phyloP scores from a whole-genome alignment of 2,888 invertebrate genomes.

The Ectropis crepuscularia region DNA sequence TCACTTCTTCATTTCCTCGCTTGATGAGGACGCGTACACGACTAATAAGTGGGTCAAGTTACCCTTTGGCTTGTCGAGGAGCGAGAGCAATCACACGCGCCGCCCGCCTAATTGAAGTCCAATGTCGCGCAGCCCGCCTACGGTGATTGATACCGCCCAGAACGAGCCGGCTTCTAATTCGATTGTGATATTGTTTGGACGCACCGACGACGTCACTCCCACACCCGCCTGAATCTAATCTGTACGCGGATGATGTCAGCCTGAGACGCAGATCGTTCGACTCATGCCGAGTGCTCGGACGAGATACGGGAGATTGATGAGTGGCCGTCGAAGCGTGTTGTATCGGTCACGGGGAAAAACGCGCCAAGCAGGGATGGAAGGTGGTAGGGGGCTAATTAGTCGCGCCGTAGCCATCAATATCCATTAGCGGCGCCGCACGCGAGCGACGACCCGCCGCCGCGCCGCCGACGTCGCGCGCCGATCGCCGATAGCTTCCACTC shows the following conservation, averaged over 20 bases:
- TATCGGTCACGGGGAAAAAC: constrained; percentile 60
- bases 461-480: constrained; percentile 49
- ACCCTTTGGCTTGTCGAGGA: constrained; percentile 77
- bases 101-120: constrained; percentile 84
- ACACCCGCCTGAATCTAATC: constrained; percentile 58
- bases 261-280: constrained; percentile 54
- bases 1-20: constrained; percentile 59
- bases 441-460: constrained; percentile 54
- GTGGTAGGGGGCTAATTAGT: constrained; percentile 77
- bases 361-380: constrained; percentile 56
- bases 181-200: constrained; percentile 78
- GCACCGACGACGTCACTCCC: constrained; percentile 65
- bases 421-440: constrained; percentile 83
- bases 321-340: constrained; percentile 53
- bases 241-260: constrained; percentile 64
- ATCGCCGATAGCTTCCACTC: constrained; percentile 64
- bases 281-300: constrained; percentile 55
- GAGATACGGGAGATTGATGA: constrained; percentile 67
- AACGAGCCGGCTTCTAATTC: constrained; percentile 74
- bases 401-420: constrained; percentile 81
- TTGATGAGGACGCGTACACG: constrained; percentile 63
- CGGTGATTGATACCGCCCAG: constrained; percentile 81
- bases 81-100: constrained; percentile 80
- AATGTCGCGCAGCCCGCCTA: constrained; percentile 82
- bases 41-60: constrained; percentile 81